Percentiles rank a stretch among this genome's conserved stretches.
Evolutionary conservation across 2,113 vertebrate species (phyloP).

Genomic region (Corythornis cristatus): DNA sequence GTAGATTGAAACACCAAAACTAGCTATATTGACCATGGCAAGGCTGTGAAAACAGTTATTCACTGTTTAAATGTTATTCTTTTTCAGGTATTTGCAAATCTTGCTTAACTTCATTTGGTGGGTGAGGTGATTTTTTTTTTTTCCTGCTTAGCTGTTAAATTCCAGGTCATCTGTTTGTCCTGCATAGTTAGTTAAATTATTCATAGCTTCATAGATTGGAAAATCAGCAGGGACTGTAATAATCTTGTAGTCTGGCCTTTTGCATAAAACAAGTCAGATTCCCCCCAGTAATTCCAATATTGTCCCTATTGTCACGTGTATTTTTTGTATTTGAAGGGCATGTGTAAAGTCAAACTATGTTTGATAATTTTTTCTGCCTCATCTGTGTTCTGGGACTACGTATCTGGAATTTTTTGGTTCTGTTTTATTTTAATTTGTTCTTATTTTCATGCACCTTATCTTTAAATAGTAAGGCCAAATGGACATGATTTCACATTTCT

Average conservation of each 20-base stretch:
- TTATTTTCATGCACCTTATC: not conserved
- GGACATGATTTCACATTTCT: not conserved
- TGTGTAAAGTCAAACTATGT: not conserved
- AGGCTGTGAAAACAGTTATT: not conserved
- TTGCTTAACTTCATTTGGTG: not conserved
- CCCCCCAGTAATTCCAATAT: not conserved
- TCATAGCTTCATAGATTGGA: not conserved
- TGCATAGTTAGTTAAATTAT: conserved; percentile 30
- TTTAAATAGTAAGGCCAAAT: not conserved
- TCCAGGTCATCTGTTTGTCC: not conserved
- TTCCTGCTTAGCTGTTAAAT: not conserved
- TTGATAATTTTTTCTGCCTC: not conserved
- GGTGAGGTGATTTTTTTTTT: accelerated
- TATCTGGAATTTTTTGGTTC: not conserved
- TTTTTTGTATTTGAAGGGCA: not conserved
- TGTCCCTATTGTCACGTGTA: not conserved
- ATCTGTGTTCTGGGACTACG: not conserved
- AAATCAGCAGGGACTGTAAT: not conserved
- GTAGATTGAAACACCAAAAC: not conserved
- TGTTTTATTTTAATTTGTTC: not conserved
- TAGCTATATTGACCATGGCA: not conserved
- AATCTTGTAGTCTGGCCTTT: not conserved
- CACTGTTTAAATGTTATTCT: not conserved
- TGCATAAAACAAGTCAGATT: not conserved
- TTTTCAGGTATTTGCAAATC: not conserved